Percentiles rank a stretch among this genome's conserved stretches.
Conservation (phyloP, 2,888 invertebrate genomes). For the Stegophylla sp. region DNA sequence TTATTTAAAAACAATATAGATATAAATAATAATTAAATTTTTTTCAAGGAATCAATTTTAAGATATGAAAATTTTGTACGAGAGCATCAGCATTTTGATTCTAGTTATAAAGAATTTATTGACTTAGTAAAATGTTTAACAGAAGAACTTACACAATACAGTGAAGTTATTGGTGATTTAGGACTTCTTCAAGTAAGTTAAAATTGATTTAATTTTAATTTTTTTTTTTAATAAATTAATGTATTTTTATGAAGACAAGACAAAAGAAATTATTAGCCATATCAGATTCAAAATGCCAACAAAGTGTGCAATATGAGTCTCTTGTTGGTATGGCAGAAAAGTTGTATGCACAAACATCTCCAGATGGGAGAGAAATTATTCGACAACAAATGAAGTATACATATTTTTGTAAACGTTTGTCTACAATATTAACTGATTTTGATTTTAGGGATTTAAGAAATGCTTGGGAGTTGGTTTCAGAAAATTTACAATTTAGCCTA, state of each 20-base stretch:
- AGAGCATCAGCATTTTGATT: constrained; percentile 78
- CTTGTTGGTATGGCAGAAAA: constrained; percentile 89
- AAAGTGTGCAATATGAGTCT: constrained; percentile 81
- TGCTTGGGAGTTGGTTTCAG: constrained; percentile 87
- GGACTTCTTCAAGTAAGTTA: constrained; percentile 69
- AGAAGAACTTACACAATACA: constrained; percentile 77
- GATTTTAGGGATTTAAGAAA: constrained; percentile 74
- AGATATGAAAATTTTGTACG: constrained; percentile 84
- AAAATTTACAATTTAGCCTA: constrained; percentile 80
- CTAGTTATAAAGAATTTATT: constrained; percentile 75
- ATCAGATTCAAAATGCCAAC: constrained; percentile 79
- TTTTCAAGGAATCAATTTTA: constrained; percentile 76
- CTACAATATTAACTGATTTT: constrained; percentile 1
- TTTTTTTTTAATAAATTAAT: constrained; percentile 10
- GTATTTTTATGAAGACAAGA: constrained; percentile 71
- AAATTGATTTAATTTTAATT: not conserved
- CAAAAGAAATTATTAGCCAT: constrained; percentile 82
- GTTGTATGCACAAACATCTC: constrained; percentile 89
- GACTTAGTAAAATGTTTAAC: constrained; percentile 78
- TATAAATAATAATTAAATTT: not conserved
- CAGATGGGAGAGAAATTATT: constrained; percentile 91
- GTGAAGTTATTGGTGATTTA: constrained; percentile 86
- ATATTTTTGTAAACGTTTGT: not conserved
- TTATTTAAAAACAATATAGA: not conserved
- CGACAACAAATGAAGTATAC: constrained; percentile 77